phyloP scores from a whole-genome alignment of 2,797 vertebrate species.

The Protosalanx chinensis region DNA sequence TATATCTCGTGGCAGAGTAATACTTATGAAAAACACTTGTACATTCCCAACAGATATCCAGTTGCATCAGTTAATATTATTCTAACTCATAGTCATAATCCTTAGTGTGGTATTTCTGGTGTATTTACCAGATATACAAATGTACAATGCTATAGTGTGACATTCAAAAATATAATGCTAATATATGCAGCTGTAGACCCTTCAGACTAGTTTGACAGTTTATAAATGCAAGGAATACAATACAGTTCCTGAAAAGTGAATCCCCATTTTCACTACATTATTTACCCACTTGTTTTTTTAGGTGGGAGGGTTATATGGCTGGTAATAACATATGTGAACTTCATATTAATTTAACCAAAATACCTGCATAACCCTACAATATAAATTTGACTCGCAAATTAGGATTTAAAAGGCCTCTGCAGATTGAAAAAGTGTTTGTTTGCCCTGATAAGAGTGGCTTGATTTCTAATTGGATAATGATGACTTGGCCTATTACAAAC shows the following conservation, averaged over 20 bases:
- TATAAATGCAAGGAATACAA: too few relatives aligned
- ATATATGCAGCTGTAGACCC: too few relatives aligned
- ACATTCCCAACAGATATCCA: too few relatives aligned
- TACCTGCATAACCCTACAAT: constrained; percentile 16
- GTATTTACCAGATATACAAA: too few relatives aligned
- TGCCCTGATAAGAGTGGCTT: neutral
- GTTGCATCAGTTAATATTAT: too few relatives aligned
- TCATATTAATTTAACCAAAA: constrained; percentile 9
- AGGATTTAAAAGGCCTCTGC: constrained; percentile 8
- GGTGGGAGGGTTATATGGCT: neutral
- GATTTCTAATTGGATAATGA: neutral
- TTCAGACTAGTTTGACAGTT: too few relatives aligned
- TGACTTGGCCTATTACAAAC: neutral
- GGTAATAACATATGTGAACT: constrained; percentile 1
- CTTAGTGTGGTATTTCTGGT: too few relatives aligned
- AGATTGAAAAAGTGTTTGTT: constrained; percentile 13
- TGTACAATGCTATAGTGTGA: too few relatives aligned
- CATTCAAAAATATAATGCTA: too few relatives aligned
- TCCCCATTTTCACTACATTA: neutral
- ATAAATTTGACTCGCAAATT: constrained; percentile 15
- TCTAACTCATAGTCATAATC: too few relatives aligned
- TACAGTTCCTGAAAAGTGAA: neutral
- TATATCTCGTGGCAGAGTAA: too few relatives aligned
- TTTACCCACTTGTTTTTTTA: neutral
- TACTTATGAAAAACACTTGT: too few relatives aligned